Evolutionary conservation across 2,888 invertebrate species (phyloP).

Genomic region (Pristionchus exspectatus): DNA sequence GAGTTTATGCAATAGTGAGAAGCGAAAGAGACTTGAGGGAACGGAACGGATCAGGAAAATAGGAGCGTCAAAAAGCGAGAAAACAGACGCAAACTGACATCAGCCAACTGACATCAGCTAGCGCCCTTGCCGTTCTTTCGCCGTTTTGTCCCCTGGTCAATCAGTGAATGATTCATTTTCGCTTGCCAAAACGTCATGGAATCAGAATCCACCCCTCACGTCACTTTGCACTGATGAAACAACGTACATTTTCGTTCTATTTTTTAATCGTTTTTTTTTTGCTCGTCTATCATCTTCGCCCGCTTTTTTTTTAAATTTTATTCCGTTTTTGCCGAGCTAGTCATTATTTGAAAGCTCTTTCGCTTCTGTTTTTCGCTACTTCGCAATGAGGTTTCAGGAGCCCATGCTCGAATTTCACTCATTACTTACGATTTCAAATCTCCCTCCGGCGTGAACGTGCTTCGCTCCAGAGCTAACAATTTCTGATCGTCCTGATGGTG

Average conservation of each 20-base stretch:
- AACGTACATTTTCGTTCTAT: no score
- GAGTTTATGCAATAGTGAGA: background rate
- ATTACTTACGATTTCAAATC: constrained; percentile 27
- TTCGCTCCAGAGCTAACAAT: constrained; percentile 62
- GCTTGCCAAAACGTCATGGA: no score
- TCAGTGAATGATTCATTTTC: background rate
- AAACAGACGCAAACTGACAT: background rate
- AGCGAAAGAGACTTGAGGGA: background rate
- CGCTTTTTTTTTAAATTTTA: no score
- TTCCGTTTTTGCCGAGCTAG: no score
- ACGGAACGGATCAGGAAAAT: background rate
- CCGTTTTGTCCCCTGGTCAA: background rate
- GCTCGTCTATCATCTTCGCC: no score
- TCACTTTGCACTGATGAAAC: no score
- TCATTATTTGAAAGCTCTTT: no score
- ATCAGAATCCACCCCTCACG: no score
- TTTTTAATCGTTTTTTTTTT: no score
- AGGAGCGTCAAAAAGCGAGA: background rate
- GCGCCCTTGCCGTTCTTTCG: background rate
- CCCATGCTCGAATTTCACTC: background rate
- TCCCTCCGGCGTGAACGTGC: constrained; percentile 16
- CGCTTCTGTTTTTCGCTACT: no score
- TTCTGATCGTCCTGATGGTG: constrained; percentile 59
- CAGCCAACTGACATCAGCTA: background rate
- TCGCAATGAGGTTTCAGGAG: no score